Conservation (phyloP, 2,797 vertebrate species). For the Sebastolobus alascanus region DNA sequence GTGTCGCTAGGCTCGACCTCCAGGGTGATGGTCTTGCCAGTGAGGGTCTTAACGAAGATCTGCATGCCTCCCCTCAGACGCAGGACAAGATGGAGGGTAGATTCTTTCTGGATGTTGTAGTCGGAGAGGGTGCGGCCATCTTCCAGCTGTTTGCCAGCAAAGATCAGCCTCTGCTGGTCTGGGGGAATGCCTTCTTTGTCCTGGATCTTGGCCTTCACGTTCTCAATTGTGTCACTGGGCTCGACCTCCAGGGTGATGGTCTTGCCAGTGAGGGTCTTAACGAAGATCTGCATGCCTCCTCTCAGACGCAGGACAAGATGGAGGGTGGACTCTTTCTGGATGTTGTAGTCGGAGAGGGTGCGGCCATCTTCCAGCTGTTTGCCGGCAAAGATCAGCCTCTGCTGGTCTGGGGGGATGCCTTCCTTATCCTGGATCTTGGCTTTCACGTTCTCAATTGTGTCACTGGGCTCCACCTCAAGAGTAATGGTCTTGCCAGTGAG, state of each 20-base stretch:
- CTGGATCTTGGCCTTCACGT: slow-evolving; percentile 44
- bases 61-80: slow-evolving; percentile 58
- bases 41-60: slow-evolving; percentile 67
- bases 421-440: slow-evolving; percentile 52
- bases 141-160: slow-evolving; percentile 55
- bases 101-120: slow-evolving; percentile 67
- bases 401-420: slow-evolving; percentile 59
- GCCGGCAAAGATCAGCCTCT: slow-evolving; percentile 58
- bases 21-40: slow-evolving; percentile 63
- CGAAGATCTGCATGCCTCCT: slow-evolving; percentile 51
- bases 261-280: slow-evolving; percentile 48
- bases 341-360: slow-evolving; percentile 61
- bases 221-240: slow-evolving; percentile 46
- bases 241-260: slow-evolving; percentile 44
- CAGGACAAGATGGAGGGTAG: slow-evolving; percentile 64
- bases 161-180: slow-evolving; percentile 61
- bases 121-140: slow-evolving; percentile 58
- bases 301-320: slow-evolving; percentile 62
- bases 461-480: slow-evolving; percentile 39
- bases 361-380: slow-evolving; percentile 65
- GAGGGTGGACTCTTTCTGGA: slow-evolving; percentile 63
- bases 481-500: slow-evolving; percentile 53
- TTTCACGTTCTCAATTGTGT: slow-evolving; percentile 36
- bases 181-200: slow-evolving; percentile 59
- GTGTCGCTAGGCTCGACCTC: slow-evolving; percentile 61